Conservation (phyloP, 2,113 vertebrate species). For the Noturus placidus region DNA sequence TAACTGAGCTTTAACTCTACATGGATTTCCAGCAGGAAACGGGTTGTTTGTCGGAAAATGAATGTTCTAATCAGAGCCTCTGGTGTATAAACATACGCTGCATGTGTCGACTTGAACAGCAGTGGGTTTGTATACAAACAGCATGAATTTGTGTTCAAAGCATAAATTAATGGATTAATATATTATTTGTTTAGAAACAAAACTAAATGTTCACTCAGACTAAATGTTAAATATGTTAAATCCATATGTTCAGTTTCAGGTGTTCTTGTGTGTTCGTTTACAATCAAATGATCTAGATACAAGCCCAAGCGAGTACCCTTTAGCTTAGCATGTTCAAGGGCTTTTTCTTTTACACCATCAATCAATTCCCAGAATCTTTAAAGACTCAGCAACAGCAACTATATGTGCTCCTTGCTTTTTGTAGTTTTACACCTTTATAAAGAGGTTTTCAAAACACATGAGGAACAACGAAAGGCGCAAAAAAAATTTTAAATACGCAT, state of each 20-base stretch:
- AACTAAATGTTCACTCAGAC: not conserved
- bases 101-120: not conserved
- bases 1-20: conserved; percentile 7
- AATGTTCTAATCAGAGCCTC: conserved; percentile 12
- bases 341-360: not conserved
- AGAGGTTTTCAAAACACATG: not conserved
- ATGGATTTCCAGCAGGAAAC: conserved; percentile 12
- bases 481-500: not conserved
- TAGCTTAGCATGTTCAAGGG: not conserved
- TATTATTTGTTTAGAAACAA: not conserved
- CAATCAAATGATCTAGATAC: not conserved
- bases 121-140: not conserved
- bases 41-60: conserved; percentile 21
- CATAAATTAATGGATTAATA: not conserved
- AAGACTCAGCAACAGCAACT: not conserved
- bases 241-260: not conserved
- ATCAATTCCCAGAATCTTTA: not conserved
- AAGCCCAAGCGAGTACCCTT: not conserved
- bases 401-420: not conserved
- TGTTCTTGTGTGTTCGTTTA: not conserved
- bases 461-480: not conserved
- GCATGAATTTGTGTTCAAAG: not conserved
- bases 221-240: not conserved
- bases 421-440: too few relatives aligned
- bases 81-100: not conserved